phyloP scores from a whole-genome alignment of 1,140 invertebrate species.

The Maconellicoccus hirsutus region DNA sequence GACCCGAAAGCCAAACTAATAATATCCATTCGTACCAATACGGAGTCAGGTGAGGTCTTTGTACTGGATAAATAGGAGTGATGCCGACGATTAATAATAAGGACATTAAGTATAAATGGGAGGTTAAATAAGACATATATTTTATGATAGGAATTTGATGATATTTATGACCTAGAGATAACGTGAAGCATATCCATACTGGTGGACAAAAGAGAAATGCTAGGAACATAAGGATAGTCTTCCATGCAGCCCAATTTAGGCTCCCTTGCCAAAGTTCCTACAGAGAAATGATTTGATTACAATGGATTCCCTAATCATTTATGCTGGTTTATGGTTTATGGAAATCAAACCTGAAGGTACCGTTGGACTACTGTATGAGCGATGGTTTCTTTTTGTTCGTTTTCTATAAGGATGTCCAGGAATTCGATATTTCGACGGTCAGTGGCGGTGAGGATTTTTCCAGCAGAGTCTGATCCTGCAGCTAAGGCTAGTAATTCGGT shows the following conservation, averaged over 20 bases:
- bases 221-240: slow-evolving; percentile 82
- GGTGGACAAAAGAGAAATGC: slow-evolving; percentile 86
- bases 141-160: slow-evolving; percentile 96
- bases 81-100: slow-evolving; percentile 84
- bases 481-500: slow-evolving; percentile 89
- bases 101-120: slow-evolving; percentile 93
- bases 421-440: slow-evolving; percentile 88
- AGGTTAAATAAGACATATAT: slow-evolving; percentile 98
- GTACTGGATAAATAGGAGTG: slow-evolving; percentile 71
- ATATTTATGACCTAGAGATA: slow-evolving; percentile 89
- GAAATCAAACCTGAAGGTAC: slow-evolving; percentile 60
- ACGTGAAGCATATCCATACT: slow-evolving; percentile 90
- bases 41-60: slow-evolving; percentile 56
- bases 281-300: slow-evolving; percentile 1
- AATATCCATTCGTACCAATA: slow-evolving; percentile 83
- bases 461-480: slow-evolving; percentile 84
- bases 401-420: slow-evolving; percentile 94
- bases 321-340: too few species aligned
- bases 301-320: background rate
- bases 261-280: slow-evolving; percentile 94
- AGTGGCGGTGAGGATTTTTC: slow-evolving; percentile 77
- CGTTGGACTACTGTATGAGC: slow-evolving; percentile 79
- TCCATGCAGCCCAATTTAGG: slow-evolving; percentile 89
- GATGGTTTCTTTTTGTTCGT: slow-evolving; percentile 95
- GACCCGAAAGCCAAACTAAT: slow-evolving; percentile 83